A percentile compares a stretch with the other conserved stretches of the same genome.
Conservation (phyloP, 2,888 invertebrate species). For the Syrista parreyssii region DNA sequence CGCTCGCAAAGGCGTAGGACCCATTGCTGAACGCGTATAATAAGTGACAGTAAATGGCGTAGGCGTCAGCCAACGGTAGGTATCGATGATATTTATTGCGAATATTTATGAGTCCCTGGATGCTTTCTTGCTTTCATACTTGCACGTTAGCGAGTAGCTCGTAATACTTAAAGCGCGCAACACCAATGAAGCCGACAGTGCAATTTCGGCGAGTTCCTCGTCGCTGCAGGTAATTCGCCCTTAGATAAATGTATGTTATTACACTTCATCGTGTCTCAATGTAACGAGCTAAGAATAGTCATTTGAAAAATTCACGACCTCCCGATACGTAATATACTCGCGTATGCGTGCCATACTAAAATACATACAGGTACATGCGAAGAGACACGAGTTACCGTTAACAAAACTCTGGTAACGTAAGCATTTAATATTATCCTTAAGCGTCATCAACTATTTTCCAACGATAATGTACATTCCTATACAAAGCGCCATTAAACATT, state of each 20-base stretch:
- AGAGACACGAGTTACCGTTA: background rate
- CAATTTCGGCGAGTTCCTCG: constrained; percentile 20
- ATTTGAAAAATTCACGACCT: background rate
- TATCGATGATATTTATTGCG: constrained; percentile 44
- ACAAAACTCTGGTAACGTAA: background rate
- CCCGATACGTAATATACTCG: background rate
- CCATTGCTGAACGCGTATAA: background rate
- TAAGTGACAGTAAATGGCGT: constrained; percentile 27
- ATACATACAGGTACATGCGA: background rate
- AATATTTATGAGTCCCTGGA: constrained; percentile 46
- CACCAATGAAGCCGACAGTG: constrained; percentile 11
- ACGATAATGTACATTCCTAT: background rate
- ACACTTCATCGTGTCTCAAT: background rate
- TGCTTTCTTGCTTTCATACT: constrained; percentile 15
- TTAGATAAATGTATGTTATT: background rate
- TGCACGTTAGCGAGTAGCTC: background rate
- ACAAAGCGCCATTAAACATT: background rate
- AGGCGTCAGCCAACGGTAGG: constrained; percentile 46
- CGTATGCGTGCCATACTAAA: background rate
- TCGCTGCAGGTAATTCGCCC: background rate
- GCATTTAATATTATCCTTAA: background rate
- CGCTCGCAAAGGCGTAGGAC: background rate
- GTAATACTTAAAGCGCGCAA: constrained; percentile 14
- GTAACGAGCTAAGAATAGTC: background rate
- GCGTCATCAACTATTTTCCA: background rate